These are phyloP conservation scores for Coregonus suidteri DNA, from an alignment of 2,797 vertebrate species.

Conservation along the genomic window DNA sequence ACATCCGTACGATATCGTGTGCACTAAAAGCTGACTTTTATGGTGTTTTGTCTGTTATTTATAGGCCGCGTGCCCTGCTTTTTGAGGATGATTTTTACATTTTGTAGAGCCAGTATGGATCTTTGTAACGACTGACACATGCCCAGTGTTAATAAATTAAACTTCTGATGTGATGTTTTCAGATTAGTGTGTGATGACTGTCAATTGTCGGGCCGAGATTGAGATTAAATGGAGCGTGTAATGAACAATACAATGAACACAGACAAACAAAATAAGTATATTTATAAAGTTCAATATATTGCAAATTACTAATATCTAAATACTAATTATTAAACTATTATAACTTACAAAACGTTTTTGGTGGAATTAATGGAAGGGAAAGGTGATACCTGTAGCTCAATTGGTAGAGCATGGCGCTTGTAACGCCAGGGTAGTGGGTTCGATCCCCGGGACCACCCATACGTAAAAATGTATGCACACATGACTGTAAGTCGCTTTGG, in stretches of 20 bases:
- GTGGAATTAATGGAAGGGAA: too few relatives aligned
- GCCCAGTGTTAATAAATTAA: slow-evolving; percentile 62
- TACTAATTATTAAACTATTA: too few relatives aligned
- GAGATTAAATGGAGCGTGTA: neutral
- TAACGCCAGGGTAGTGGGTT: too few relatives aligned
- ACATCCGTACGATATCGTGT: slow-evolving; percentile 25
- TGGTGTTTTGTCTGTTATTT: slow-evolving; percentile 41
- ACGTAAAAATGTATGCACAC: too few relatives aligned
- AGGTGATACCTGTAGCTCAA: too few relatives aligned
- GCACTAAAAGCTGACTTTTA: slow-evolving; percentile 16
- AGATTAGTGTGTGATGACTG: neutral
- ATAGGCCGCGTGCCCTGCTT: slow-evolving; percentile 46
- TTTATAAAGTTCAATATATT: neutral
- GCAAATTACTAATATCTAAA: too few relatives aligned
- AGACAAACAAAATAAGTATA: slow-evolving; percentile 11
- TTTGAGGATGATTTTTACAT: slow-evolving; percentile 32
- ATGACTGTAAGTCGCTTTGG: too few relatives aligned
- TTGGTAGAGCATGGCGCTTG: too few relatives aligned
- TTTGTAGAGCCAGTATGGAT: slow-evolving; percentile 19
- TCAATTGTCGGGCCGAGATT: neutral
- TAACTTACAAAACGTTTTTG: too few relatives aligned
- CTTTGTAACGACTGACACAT: slow-evolving; percentile 45
- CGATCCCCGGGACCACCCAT: too few relatives aligned
- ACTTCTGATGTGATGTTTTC: slow-evolving; percentile 41
- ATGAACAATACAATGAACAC: neutral